These are phyloP conservation scores for Procambarus virginalis DNA, from an alignment of 1,140 invertebrate species.

Conservation along the genomic window DNA sequence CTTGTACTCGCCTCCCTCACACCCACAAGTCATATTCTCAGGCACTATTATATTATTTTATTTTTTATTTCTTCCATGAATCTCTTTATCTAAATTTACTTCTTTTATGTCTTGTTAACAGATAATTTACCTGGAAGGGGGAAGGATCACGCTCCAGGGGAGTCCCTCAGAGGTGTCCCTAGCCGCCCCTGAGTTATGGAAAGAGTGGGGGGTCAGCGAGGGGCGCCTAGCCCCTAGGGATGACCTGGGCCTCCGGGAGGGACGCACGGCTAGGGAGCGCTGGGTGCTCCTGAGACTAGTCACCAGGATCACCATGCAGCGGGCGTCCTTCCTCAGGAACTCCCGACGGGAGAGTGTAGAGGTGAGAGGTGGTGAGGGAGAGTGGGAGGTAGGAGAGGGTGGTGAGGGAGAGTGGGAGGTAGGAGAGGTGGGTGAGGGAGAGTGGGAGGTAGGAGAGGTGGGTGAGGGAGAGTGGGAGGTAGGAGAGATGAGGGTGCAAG, in stretches of 20 bases:
- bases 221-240: neutral
- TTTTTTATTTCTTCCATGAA: no score
- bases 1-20: no score
- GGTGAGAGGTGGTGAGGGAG: slow-evolving; percentile 16
- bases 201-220: slow-evolving; percentile 75
- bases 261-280: slow-evolving; percentile 78
- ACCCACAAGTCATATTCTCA: no score
- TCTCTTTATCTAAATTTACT: neutral
- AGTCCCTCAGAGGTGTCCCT: slow-evolving; percentile 79
- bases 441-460: neutral
- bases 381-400: slow-evolving; percentile 25
- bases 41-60: no score
- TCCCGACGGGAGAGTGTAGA: slow-evolving; percentile 17
- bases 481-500: neutral
- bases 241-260: slow-evolving; percentile 43
- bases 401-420: no score
- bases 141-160: slow-evolving; percentile 76
- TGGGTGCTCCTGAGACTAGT: slow-evolving; percentile 80
- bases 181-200: slow-evolving; percentile 76
- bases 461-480: slow-evolving; percentile 19
- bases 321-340: neutral
- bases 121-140: slow-evolving; percentile 76
- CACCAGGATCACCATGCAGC: slow-evolving; percentile 76
- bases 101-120: slow-evolving; percentile 59
- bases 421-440: slow-evolving; percentile 32